Evolutionary conservation across 1,140 invertebrate species (phyloP).

Genomic region (Hypothenemus hampei): DNA sequence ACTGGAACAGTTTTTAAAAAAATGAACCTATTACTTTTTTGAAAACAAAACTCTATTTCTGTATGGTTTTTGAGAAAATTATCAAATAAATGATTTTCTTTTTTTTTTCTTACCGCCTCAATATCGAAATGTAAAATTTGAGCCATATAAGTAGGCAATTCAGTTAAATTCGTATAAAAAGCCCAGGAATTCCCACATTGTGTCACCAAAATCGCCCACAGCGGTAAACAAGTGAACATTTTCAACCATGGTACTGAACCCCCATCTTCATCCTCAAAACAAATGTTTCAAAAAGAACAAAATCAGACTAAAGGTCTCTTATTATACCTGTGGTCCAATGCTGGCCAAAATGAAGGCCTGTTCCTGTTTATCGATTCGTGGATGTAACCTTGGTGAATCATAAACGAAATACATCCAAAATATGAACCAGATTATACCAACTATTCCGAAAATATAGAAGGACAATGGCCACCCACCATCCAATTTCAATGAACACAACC

Average conservation of each 20-base stretch:
- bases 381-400: slow-evolving; percentile 73
- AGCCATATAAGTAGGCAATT: slow-evolving; percentile 91
- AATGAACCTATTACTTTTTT: too few relatives aligned
- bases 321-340: slow-evolving; percentile 46
- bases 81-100: too few relatives aligned
- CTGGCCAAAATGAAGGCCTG: slow-evolving; percentile 61
- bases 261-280: slow-evolving; percentile 39
- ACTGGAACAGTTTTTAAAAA: too few relatives aligned
- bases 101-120: slow-evolving; percentile 55
- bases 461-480: slow-evolving; percentile 72
- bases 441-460: slow-evolving; percentile 71
- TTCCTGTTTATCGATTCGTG: slow-evolving; percentile 67
- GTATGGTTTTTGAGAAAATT: too few relatives aligned
- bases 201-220: slow-evolving; percentile 82
- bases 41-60: too few relatives aligned
- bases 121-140: slow-evolving; percentile 87
- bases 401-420: slow-evolving; percentile 70
- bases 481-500: slow-evolving; percentile 63
- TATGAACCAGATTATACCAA: slow-evolving; percentile 75
- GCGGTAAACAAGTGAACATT: slow-evolving; percentile 73
- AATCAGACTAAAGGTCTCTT: neutral
- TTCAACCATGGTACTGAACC: slow-evolving; percentile 64
- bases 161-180: slow-evolving; percentile 91
- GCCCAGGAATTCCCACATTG: slow-evolving; percentile 92
- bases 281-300: neutral